Evolutionary conservation across 1,140 invertebrate species (phyloP).

Genomic region (Steinernema feltiae): DNA sequence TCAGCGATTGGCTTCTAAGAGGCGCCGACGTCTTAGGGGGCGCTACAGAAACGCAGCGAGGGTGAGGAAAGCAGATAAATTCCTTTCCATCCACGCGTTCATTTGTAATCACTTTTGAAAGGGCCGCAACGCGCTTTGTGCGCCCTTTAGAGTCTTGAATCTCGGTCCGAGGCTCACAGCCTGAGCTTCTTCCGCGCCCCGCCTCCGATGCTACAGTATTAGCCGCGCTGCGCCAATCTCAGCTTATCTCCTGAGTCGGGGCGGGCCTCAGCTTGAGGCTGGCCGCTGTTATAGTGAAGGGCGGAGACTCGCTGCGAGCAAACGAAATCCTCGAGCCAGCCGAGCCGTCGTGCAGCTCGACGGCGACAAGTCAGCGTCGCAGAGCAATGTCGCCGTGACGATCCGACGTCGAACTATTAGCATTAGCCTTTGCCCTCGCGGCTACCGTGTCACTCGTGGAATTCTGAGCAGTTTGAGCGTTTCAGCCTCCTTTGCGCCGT

Average conservation of each 20-base stretch:
- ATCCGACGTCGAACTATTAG: not conserved
- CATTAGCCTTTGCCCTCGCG: not conserved
- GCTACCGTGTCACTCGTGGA: not conserved
- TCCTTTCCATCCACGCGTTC: not conserved
- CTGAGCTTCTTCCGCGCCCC: not conserved
- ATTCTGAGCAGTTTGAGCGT: not conserved
- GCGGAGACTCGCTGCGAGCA: not conserved
- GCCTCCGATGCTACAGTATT: not conserved
- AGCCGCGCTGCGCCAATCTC: not conserved
- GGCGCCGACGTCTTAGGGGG: not conserved
- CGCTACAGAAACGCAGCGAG: not conserved
- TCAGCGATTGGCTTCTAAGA: not conserved
- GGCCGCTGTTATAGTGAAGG: not conserved
- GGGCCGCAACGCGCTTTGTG: not conserved
- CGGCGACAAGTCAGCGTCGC: not conserved
- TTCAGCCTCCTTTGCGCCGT: not conserved
- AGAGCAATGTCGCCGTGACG: not conserved
- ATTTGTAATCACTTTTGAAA: slow-evolving; percentile 2
- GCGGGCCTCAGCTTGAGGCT: not conserved
- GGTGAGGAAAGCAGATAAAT: slow-evolving; percentile 5
- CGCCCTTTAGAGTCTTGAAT: not conserved
- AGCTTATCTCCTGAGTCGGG: not conserved
- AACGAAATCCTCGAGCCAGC: slow-evolving; percentile 13
- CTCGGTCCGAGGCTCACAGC: no score
- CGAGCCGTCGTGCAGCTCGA: not conserved